phyloP scores from a whole-genome alignment of 2,113 vertebrate genomes.

The Pantherophis guttatus region DNA sequence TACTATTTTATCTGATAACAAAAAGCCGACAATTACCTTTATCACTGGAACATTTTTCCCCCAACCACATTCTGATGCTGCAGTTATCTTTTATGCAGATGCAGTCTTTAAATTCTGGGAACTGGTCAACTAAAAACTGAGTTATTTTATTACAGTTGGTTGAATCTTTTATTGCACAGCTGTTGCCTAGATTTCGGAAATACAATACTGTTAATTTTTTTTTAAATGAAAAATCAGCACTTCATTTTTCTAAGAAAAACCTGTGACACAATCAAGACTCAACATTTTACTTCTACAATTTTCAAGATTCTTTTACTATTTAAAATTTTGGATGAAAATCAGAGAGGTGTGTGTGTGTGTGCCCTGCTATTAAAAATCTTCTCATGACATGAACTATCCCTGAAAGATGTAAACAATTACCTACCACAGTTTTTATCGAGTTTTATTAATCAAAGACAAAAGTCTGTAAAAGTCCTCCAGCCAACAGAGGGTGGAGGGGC shows the following conservation, averaged over 20 bases:
- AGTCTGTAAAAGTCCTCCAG: not conserved
- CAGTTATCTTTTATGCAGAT: slow-evolving; percentile 75
- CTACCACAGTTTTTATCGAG: not conserved
- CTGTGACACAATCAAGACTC: no score
- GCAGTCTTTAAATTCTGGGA: slow-evolving; percentile 74
- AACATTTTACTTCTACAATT: not conserved
- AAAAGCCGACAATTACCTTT: slow-evolving; percentile 70
- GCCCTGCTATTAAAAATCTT: not conserved
- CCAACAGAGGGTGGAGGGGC: not conserved
- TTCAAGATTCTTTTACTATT: not conserved
- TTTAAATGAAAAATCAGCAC: not conserved
- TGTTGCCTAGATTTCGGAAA: slow-evolving; percentile 71
- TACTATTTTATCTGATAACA: not conserved
- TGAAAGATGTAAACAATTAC: not conserved
- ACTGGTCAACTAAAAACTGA: slow-evolving; percentile 64
- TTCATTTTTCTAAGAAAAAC: not conserved
- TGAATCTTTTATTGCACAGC: slow-evolving; percentile 73
- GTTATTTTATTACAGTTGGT: slow-evolving; percentile 75
- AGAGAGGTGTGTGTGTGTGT: no score
- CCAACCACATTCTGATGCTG: slow-evolving; percentile 65
- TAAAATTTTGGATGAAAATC: not conserved
- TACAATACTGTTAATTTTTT: slow-evolving; percentile 23
- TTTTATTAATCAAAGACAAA: not conserved
- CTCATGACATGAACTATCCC: no score
- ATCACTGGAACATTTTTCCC: slow-evolving; percentile 66